A percentile compares a stretch with the other conserved stretches of the same genome.
phyloP scores from a whole-genome alignment of 2,888 invertebrate species.

The Nomada ferruginata region DNA sequence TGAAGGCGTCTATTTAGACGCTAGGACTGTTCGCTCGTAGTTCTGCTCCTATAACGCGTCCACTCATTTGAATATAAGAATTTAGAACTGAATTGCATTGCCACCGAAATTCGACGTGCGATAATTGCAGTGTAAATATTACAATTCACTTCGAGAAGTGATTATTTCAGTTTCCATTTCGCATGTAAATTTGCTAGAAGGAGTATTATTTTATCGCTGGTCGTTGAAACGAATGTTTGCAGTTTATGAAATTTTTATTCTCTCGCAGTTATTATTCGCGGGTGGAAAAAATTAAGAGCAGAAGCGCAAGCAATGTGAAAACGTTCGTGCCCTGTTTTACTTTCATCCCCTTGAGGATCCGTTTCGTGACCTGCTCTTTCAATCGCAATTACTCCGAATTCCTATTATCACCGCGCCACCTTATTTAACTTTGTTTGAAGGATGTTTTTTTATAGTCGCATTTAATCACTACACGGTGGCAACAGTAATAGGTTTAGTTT shows the following conservation, averaged over 20 bases:
- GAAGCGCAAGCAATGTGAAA: constrained; percentile 13
- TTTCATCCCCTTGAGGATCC: constrained; percentile 2
- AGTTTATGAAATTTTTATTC: neutral
- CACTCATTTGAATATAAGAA: constrained; percentile 79
- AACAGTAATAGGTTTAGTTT: constrained; percentile 83
- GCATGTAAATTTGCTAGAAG: too few relatives aligned
- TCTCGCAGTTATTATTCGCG: neutral
- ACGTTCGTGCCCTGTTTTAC: constrained; percentile 16
- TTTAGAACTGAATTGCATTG: neutral
- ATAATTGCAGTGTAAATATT: too few relatives aligned
- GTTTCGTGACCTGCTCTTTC: constrained; percentile 46
- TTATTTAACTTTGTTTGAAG: constrained; percentile 83
- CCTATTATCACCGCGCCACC: constrained; percentile 77
- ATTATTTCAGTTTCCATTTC: too few relatives aligned
- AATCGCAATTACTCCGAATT: constrained; percentile 73
- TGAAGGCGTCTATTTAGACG: constrained; percentile 75
- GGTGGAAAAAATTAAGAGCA: constrained; percentile 5
- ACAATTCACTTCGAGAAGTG: too few relatives aligned
- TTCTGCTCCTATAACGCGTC: constrained; percentile 70
- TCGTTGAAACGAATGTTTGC: neutral
- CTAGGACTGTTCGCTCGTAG: constrained; percentile 71
- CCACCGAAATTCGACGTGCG: too few relatives aligned
- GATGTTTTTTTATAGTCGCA: constrained; percentile 80
- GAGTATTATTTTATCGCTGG: too few relatives aligned
- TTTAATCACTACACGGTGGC: constrained; percentile 81